A percentile compares a stretch with the other conserved stretches of the same genome.
These are phyloP conservation scores for Grallaria varia DNA, from an alignment of 2,113 vertebrate species.

Conservation along the genomic window DNA sequence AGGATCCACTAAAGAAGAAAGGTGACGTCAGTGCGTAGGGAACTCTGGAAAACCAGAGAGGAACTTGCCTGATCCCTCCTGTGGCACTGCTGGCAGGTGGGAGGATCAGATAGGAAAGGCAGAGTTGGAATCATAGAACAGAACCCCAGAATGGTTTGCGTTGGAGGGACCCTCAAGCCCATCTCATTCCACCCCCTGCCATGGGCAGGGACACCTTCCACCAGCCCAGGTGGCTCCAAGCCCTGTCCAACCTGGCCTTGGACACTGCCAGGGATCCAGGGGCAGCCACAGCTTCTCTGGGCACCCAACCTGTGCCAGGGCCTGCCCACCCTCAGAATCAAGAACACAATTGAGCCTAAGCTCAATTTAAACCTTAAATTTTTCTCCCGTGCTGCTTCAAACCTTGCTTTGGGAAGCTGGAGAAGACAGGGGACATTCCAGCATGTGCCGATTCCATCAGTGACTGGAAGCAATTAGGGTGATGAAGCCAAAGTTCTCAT, in stretches of 20 bases:
- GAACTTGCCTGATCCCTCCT: background rate
- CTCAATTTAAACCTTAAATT: background rate
- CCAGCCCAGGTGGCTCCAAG: background rate
- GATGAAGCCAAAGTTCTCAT: background rate
- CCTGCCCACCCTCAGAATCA: background rate
- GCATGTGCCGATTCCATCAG: background rate
- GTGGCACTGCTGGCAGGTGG: background rate
- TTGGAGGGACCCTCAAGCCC: background rate
- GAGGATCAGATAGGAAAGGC: background rate
- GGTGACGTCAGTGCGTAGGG: accelerated
- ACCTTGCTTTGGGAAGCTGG: background rate
- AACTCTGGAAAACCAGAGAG: background rate
- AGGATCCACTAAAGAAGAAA: background rate
- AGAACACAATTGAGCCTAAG: background rate
- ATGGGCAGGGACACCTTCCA: background rate
- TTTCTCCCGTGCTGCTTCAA: background rate
- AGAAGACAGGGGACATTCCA: background rate
- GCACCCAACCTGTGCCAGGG: background rate
- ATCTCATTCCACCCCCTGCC: accelerated
- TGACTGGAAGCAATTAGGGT: background rate
- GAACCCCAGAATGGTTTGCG: background rate
- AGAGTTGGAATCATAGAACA: too few species aligned
- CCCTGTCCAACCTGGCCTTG: background rate
- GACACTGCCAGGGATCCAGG: background rate
- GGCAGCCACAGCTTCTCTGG: background rate